Conservation (phyloP, 2,797 vertebrate species). For the Onychomys torridus region DNA sequence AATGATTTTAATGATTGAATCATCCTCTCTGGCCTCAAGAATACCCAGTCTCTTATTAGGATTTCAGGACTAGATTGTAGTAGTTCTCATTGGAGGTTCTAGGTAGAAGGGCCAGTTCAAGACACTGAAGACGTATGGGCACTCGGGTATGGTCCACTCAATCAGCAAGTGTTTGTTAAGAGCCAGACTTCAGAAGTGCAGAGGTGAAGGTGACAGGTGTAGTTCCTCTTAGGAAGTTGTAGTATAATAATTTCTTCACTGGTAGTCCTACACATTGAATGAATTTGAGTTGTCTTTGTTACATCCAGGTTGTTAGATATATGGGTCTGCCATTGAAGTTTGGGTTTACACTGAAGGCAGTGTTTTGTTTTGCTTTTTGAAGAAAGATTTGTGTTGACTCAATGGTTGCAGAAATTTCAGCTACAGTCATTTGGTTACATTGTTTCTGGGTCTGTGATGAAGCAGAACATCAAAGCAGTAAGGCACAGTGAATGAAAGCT, state of each 20-base stretch:
- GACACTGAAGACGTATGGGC: neutral
- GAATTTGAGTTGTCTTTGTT: conserved; percentile 56
- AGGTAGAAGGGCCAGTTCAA: neutral
- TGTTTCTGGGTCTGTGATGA: neutral
- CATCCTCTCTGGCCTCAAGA: neutral
- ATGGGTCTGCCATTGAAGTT: conserved; percentile 42
- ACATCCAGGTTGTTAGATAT: neutral
- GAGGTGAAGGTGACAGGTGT: neutral
- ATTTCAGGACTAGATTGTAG: conserved; percentile 40
- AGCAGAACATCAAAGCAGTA: neutral
- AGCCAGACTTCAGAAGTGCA: conserved; percentile 45
- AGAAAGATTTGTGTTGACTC: neutral
- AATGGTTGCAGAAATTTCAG: neutral
- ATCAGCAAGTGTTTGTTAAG: conserved; percentile 38
- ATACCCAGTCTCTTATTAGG: conserved; percentile 47
- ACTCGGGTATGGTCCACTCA: neutral
- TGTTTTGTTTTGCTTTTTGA: conserved; percentile 26
- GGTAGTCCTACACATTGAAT: neutral
- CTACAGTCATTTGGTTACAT: neutral
- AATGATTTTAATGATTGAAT: neutral
- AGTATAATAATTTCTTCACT: conserved; percentile 31
- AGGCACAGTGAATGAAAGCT: neutral
- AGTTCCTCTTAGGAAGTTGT: neutral
- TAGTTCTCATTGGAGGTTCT: neutral
- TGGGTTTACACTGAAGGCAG: neutral